Base-by-base conservation (phyloP, 1,140 invertebrate genomes). In the Diachasmimorpha longicaudata region DNA sequence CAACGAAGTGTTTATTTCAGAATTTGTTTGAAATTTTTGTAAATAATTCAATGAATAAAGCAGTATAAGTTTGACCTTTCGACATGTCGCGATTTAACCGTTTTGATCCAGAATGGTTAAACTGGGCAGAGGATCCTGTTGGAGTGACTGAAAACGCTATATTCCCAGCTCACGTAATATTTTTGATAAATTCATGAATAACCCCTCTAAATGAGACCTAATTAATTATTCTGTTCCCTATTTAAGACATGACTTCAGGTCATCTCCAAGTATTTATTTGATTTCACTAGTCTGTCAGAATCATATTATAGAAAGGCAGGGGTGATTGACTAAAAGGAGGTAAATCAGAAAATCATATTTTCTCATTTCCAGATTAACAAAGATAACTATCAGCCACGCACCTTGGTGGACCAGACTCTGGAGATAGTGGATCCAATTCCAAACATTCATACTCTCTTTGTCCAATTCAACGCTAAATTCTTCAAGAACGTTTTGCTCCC, bases 391-490 rank as follows among this genome's bases (percentile, higher is more conserved):
- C 63, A 77, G 48, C 86, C 86, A 77, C 88, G 86, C 81, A 90
- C 90, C 74, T 81, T 92, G 46, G 87, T 90, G 10, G 92, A 93
- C 85, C 89, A 91, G 23, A 91, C 91, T 10, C 92, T 94, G 88
- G 98, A 99, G 87, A 86, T 94, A 3, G 90, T 95, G 0, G 98
- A 99, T 88, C 98, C 98, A 5, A 98, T 93, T 46, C 98, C 98
- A 0, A 95, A 99, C 87, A 92, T 99, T 70, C 91, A 94, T 81
- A 91, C 91, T 0, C 86, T 99, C 66, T 99, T 99, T 88, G 78
- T 93, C 0, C 92, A 95, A 71, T 99, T 98, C 83, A 94, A 99
- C 89, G 84, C 92, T 36, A 90, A 92, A 76, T 99, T 96, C 83
- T 99, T 99, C 83, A 93, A 93, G 90, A 91, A 92, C 31, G 91